Percentiles rank a stretch among this genome's conserved stretches.
phyloP scores from a whole-genome alignment of 2,797 vertebrate species.

The Pangasius krempfi region DNA sequence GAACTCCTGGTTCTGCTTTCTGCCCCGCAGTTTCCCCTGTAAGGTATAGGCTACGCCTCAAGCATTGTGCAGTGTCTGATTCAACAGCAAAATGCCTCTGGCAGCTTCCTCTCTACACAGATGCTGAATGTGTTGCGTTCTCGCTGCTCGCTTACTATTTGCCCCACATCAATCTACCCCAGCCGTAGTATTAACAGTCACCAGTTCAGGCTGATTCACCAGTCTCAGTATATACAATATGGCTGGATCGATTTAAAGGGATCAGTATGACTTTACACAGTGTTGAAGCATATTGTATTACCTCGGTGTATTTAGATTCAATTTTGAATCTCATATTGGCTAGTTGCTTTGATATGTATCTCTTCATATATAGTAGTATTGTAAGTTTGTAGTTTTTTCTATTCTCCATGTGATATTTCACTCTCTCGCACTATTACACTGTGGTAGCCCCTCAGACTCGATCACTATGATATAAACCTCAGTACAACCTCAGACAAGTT shows the following conservation, averaged over 20 bases:
- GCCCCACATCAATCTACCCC: constrained; percentile 24
- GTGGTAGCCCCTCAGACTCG: neutral
- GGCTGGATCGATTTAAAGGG: neutral
- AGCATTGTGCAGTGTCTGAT: constrained; percentile 20
- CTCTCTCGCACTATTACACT: too few relatives aligned
- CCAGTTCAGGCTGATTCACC: constrained; percentile 4
- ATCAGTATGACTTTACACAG: neutral
- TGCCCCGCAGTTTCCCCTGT: neutral
- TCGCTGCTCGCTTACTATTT: constrained; percentile 21
- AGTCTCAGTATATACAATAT: neutral
- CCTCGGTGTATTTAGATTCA: neutral
- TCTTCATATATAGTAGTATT: neutral
- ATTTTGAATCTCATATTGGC: neutral
- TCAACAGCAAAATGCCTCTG: constrained; percentile 25
- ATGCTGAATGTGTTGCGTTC: constrained; percentile 17
- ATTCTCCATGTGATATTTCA: neutral
- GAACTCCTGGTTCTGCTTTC: constrained; percentile 1
- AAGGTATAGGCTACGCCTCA: constrained; percentile 9
- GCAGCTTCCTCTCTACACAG: constrained; percentile 6
- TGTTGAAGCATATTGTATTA: neutral
- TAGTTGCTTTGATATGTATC: neutral
- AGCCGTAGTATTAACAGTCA: constrained; percentile 1
- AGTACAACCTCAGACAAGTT: neutral
- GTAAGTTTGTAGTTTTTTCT: neutral
- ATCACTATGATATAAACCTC: neutral